A percentile compares a stretch with the other conserved stretches of the same genome.
These are phyloP conservation scores for Apamea anceps DNA, from an alignment of 2,888 invertebrate species.

Conservation along the genomic window DNA sequence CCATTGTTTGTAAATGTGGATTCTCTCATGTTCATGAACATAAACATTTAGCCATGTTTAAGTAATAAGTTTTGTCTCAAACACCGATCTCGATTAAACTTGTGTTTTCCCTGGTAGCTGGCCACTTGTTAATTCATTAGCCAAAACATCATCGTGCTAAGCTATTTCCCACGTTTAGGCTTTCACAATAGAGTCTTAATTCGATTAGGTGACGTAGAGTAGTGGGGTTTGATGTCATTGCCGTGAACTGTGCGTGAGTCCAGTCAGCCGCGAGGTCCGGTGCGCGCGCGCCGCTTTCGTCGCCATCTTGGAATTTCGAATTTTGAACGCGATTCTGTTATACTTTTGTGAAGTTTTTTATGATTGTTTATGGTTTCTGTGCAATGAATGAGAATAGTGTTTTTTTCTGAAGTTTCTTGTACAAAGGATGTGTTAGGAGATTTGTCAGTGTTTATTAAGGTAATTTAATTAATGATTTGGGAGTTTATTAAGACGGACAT, in stretches of 20 bases:
- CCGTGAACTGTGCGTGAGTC: slow-evolving; percentile 79
- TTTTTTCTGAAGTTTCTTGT: slow-evolving; percentile 35
- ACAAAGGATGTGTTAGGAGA: slow-evolving; percentile 36
- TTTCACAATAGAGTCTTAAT: slow-evolving; percentile 65
- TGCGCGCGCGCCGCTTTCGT: slow-evolving; percentile 73
- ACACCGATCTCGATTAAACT: slow-evolving; percentile 60
- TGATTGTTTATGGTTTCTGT: slow-evolving; percentile 44
- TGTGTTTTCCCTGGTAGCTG: slow-evolving; percentile 81
- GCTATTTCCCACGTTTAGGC: slow-evolving; percentile 61
- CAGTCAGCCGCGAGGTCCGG: slow-evolving; percentile 85
- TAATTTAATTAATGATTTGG: slow-evolving; percentile 59
- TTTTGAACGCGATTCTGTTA: slow-evolving; percentile 53
- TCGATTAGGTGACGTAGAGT: slow-evolving; percentile 54
- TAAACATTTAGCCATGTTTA: slow-evolving; percentile 2
- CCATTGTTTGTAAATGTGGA: neutral
- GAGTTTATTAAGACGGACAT: slow-evolving; percentile 61
- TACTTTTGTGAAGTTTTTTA: slow-evolving; percentile 57
- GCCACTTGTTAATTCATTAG: slow-evolving; percentile 80
- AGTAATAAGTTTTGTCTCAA: slow-evolving; percentile 32
- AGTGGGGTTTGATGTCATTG: slow-evolving; percentile 81
- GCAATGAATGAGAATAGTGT: slow-evolving; percentile 36
- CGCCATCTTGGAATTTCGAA: slow-evolving; percentile 73
- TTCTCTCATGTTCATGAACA: slow-evolving; percentile 1
- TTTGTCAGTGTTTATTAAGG: slow-evolving; percentile 51
- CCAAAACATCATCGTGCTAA: slow-evolving; percentile 62